Evolutionary conservation across 2,113 vertebrate genomes (phyloP), one percentile per base, ranked within the genome.

Genomic region (Acrocephalus kingi): DNA sequence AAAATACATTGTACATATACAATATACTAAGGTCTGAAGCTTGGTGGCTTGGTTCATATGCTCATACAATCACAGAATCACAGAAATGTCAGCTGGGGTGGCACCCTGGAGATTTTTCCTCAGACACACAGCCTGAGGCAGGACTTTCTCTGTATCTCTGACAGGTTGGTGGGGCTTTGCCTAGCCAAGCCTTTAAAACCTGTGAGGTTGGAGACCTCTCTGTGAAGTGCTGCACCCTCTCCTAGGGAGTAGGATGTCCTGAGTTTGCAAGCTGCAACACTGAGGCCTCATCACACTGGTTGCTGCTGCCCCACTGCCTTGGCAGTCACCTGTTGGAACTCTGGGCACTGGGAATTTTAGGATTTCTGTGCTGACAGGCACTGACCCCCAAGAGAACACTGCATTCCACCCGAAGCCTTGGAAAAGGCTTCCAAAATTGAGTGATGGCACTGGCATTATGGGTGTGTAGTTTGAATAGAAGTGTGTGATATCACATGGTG

Each of bases 231-330:
- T 77, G 49, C 3, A 3, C 23, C 14, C 28, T 17, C 8, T 77
- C 25, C 21, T 37, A 28, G 11, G 30, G 35, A 77, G 20, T 1
- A 24, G 30, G 8, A 18, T 55, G n/a, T 27, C 39, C 23, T 58
- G 67, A 41, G 3, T 35, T 68, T 43, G 11, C 52, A 73, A 24
- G 10, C 12, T 51, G 39, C 49, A 73, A 2, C 0, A 0, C 18
- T 23, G 58, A 1, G 2, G 16, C 9, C 12, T 81, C 24, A 37
- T 25, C 48, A 45, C 63, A 68, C 13, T 1, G 0, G 5, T 20
- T 80, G 56, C 13, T 3, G 4, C 52, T 24, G 17, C 18, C 12
- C n/a, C 39, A 33, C 2, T 0, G 4, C 19, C 21, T 62, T 54
- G 62, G 27, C 31, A 66, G 30, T n/a, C 33, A 56, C 10, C 5